Percentiles rank a stretch among this genome's conserved stretches.
phyloP scores from a whole-genome alignment of 1,140 invertebrate genomes.

The Bombus picipes region DNA sequence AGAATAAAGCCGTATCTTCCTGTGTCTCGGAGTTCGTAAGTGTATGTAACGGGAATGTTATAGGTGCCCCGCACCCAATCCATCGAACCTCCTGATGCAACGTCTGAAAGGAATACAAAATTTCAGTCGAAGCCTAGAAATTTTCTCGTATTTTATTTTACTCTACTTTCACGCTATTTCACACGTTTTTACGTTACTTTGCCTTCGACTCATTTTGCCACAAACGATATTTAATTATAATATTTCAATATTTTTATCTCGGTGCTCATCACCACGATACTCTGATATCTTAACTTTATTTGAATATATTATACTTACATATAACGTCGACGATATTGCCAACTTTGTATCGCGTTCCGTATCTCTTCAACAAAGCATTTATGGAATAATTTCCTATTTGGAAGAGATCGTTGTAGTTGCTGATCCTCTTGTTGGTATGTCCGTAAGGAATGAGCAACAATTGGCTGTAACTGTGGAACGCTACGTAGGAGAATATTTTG shows the following conservation, averaged over 20 bases:
- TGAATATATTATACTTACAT: constrained; percentile 45
- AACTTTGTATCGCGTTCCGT: constrained; percentile 61
- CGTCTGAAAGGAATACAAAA: constrained; percentile 76
- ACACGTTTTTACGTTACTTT: rapidly evolving
- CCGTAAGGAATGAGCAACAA: constrained; percentile 88
- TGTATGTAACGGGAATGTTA: constrained; percentile 87
- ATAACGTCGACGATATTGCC: constrained; percentile 63
- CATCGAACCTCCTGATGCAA: constrained; percentile 86
- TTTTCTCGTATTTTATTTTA: background rate
- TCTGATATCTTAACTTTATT: background rate
- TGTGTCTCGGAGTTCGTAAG: constrained; percentile 88
- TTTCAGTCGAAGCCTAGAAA: background rate
- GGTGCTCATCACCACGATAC: background rate
- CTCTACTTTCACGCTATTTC: background rate
- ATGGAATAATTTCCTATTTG: constrained; percentile 38
- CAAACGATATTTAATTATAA: background rate
- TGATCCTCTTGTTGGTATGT: constrained; percentile 82
- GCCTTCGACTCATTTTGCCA: background rate
- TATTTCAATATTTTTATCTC: too few relatives aligned
- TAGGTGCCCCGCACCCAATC: constrained; percentile 88
- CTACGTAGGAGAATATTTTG: constrained; percentile 86
- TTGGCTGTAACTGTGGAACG: constrained; percentile 90
- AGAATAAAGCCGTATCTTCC: constrained; percentile 90
- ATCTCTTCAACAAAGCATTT: constrained; percentile 45
- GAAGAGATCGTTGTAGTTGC: constrained; percentile 85